These are phyloP conservation scores for Hydropotes inermis DNA, from an alignment of 2,113 vertebrate species.

Conservation along the genomic window DNA sequence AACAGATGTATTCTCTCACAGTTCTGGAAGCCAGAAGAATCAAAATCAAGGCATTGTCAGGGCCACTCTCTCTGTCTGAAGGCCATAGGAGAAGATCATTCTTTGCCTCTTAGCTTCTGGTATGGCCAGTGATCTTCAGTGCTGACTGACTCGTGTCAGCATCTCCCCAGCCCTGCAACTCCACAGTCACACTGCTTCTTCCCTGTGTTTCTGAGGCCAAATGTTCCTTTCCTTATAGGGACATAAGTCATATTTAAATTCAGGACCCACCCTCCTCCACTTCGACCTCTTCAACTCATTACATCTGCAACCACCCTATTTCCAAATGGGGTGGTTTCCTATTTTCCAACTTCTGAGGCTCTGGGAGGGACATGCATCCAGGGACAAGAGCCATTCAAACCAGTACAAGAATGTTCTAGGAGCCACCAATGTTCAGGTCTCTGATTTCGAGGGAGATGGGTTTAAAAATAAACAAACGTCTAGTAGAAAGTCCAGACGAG, in stretches of 20 bases:
- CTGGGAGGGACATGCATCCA: neutral
- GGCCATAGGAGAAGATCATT: neutral
- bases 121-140: neutral
- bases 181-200: neutral
- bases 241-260: neutral
- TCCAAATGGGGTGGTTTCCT: neutral
- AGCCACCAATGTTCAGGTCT: neutral
- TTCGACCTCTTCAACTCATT: neutral
- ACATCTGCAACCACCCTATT: neutral
- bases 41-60: neutral
- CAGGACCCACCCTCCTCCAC: neutral
- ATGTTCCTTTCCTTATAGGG: neutral
- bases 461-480: neutral
- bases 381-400: neutral
- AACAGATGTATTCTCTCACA: neutral
- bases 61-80: too few species aligned
- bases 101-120: neutral
- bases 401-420: neutral
- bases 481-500: rapidly evolving
- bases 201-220: neutral
- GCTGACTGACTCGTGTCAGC: too few species aligned
- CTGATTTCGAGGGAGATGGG: neutral
- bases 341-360: neutral
- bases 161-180: neutral
- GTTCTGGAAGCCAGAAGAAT: neutral